Conservation (phyloP, 2,888 invertebrate species). For the Heliconius cydno region DNA sequence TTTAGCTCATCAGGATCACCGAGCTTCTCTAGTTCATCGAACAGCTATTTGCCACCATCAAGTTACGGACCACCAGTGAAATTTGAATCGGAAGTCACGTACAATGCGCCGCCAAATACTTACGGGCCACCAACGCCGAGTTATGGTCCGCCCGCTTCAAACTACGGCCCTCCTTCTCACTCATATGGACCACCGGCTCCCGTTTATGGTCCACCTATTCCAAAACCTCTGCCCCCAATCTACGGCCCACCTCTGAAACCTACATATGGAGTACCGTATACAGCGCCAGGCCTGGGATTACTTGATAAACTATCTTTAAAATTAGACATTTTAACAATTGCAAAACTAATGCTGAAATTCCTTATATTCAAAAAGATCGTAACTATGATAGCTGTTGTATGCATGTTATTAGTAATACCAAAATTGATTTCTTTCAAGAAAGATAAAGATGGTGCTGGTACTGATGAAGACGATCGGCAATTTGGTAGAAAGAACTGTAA, state of each 20-base stretch:
- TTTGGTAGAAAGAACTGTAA: constrained; percentile 64
- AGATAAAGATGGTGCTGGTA: constrained; percentile 60
- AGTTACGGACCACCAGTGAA: constrained; percentile 64
- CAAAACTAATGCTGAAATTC: constrained; percentile 89
- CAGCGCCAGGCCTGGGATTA: constrained; percentile 79
- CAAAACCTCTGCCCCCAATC: constrained; percentile 64
- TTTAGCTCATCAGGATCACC: constrained; percentile 64
- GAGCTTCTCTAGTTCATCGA: constrained; percentile 61
- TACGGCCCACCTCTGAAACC: constrained; percentile 77
- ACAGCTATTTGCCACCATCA: constrained; percentile 61
- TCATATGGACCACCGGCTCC: constrained; percentile 75
- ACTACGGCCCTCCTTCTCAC: constrained; percentile 70
- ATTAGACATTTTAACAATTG: constrained; percentile 87
- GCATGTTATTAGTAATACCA: constrained; percentile 89
- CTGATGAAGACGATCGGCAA: constrained; percentile 66
- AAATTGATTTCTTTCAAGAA: constrained; percentile 84
- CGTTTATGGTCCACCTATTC: constrained; percentile 68
- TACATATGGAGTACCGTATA: constrained; percentile 83
- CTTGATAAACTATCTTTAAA: constrained; percentile 88
- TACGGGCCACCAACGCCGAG: constrained; percentile 67
- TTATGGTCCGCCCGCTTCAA: constrained; percentile 74
- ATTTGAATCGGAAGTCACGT: constrained; percentile 65
- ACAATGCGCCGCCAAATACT: constrained; percentile 66
- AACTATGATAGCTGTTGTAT: constrained; percentile 90
- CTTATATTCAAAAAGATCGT: constrained; percentile 92